Percentiles rank a stretch among this genome's conserved stretches.
Conservation (phyloP, 2,888 invertebrate species). For the Drosophila pseudotalamancana region DNA sequence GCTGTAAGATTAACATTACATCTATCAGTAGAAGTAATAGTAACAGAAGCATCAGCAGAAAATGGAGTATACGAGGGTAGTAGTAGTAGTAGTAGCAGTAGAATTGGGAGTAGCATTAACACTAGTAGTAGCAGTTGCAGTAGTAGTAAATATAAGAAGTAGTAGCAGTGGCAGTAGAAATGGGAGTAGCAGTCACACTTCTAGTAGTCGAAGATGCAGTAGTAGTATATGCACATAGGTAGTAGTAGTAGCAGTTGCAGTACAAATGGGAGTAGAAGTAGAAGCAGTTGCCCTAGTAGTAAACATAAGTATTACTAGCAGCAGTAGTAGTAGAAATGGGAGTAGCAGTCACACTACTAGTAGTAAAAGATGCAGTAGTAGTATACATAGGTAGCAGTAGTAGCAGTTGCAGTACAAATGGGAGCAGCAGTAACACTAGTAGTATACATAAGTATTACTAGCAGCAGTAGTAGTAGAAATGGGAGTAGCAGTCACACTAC, state of each 20-base stretch:
- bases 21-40: too few species aligned
- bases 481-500: neutral
- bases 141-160: too few species aligned
- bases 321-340: neutral
- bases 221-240: too few species aligned
- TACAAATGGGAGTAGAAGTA: neutral
- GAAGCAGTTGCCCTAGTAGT: too few species aligned
- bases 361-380: neutral
- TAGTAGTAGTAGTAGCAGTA: neutral
- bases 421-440: slow-evolving; percentile 18
- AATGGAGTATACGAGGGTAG: too few species aligned
- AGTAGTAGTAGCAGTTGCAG: neutral
- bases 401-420: too few species aligned
- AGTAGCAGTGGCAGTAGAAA: neutral
- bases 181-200: neutral
- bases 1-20: too few species aligned
- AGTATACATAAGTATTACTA: slow-evolving; percentile 19
- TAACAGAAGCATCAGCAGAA: too few species aligned
- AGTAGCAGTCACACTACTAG: neutral
- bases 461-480: neutral
- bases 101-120: neutral
- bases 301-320: too few species aligned
- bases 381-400: too few species aligned
- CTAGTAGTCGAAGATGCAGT: neutral
- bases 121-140: neutral